Conservation (phyloP, 1,140 invertebrate genomes). For the Papilio polytes region DNA sequence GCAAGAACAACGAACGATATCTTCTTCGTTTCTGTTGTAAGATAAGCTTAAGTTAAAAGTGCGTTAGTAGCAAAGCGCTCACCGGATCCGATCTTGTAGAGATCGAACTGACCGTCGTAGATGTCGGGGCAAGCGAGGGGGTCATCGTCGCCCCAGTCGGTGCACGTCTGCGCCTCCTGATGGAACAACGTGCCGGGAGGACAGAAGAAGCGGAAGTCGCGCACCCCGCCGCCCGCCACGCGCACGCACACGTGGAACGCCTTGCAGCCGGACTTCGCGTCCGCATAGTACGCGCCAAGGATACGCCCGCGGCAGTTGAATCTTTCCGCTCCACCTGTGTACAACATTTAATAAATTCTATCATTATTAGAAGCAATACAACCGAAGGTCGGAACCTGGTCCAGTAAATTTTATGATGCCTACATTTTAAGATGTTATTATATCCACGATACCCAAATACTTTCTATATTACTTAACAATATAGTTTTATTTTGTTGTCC, state of each 20-base stretch:
- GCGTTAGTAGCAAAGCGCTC: conserved; percentile 80
- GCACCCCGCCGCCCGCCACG: conserved; percentile 89
- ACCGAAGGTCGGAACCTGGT: too few species aligned
- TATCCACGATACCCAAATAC: too few species aligned
- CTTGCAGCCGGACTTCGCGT: conserved; percentile 95
- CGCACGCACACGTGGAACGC: conserved; percentile 96
- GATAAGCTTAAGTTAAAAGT: conserved; percentile 28
- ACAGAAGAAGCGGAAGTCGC: conserved; percentile 94
- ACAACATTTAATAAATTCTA: conserved; percentile 10
- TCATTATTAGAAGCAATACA: neutral
- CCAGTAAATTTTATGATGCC: too few species aligned
- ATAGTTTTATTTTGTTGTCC: too few species aligned
- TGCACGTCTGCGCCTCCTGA: conserved; percentile 96
- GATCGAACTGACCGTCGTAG: conserved; percentile 93
- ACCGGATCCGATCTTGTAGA: conserved; percentile 91
- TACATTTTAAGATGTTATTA: too few species aligned
- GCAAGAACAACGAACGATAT: neutral
- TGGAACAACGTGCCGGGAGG: conserved; percentile 96
- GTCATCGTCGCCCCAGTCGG: conserved; percentile 92
- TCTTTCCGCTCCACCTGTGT: conserved; percentile 90
- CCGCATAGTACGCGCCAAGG: conserved; percentile 95
- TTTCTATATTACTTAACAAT: too few species aligned
- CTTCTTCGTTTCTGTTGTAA: neutral
- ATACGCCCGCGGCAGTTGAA: conserved; percentile 95
- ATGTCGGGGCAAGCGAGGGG: conserved; percentile 91